A percentile compares a stretch with the other conserved stretches of the same genome.
These are phyloP conservation scores for Parasteatoda lunata DNA, from an alignment of 2,888 invertebrate species.

Conservation along the genomic window DNA sequence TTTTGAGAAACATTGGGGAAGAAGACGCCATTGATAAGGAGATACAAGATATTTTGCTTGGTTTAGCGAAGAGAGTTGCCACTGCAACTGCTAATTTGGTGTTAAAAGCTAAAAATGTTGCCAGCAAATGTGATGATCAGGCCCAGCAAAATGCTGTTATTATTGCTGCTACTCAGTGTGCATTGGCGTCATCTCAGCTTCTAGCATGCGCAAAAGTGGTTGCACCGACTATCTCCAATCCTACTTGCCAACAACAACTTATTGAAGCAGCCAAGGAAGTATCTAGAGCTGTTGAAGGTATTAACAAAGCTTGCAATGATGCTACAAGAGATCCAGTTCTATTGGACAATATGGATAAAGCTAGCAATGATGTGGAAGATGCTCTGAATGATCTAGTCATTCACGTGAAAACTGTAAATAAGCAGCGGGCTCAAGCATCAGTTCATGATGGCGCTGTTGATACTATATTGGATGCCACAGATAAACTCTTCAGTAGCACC, in stretches of 20 bases:
- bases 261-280: slow-evolving; percentile 94
- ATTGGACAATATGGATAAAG: slow-evolving; percentile 84
- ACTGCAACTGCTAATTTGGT: slow-evolving; percentile 98
- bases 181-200: slow-evolving; percentile 95
- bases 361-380: slow-evolving; percentile 90
- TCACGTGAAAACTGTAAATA: slow-evolving; percentile 80
- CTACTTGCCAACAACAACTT: slow-evolving; percentile 87
- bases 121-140: slow-evolving; percentile 87
- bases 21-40: slow-evolving; percentile 80
- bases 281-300: slow-evolving; percentile 89
- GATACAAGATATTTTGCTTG: slow-evolving; percentile 87
- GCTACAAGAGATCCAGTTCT: slow-evolving; percentile 81
- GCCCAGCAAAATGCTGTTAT: slow-evolving; percentile 88
- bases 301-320: slow-evolving; percentile 87
- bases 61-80: slow-evolving; percentile 96
- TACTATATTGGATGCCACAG: slow-evolving; percentile 90
- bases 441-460: slow-evolving; percentile 88
- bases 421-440: slow-evolving; percentile 74
- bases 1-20: slow-evolving; percentile 93
- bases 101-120: slow-evolving; percentile 95
- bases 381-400: slow-evolving; percentile 91
- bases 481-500: slow-evolving; percentile 87
- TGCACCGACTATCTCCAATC: slow-evolving; percentile 78
- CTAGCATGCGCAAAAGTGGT: slow-evolving; percentile 95
- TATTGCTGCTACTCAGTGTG: slow-evolving; percentile 96